These are phyloP conservation scores for Atta cephalotes DNA, from an alignment of 1,140 invertebrate genomes.

Conservation along the genomic window DNA sequence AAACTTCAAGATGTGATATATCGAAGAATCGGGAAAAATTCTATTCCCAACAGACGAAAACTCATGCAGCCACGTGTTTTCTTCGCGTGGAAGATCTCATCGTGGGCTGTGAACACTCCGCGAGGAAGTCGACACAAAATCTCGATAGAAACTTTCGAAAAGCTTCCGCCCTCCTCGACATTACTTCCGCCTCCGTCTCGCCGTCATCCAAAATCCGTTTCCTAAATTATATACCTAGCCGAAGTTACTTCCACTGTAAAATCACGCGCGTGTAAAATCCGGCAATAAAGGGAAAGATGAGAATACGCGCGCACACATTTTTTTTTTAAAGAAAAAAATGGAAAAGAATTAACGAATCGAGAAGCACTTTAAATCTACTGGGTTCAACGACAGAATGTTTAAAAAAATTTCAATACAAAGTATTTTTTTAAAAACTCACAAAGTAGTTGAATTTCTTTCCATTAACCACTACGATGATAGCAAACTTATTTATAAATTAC, in stretches of 20 bases:
- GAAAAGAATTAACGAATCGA: constrained; percentile 28
- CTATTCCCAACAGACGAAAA: constrained; percentile 51
- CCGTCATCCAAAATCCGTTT: constrained; percentile 62
- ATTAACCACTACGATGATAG: background rate
- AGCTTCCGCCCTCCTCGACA: constrained; percentile 45
- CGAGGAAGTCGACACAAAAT: constrained; percentile 54
- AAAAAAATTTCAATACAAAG: constrained; percentile 17
- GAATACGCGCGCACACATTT: background rate
- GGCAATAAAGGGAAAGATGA: constrained; percentile 49
- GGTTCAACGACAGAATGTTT: background rate
- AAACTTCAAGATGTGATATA: constrained; percentile 57
- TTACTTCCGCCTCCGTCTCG: constrained; percentile 52
- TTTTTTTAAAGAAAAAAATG: constrained; percentile 19
- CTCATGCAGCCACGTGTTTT: constrained; percentile 58
- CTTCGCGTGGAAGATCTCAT: constrained; percentile 40
- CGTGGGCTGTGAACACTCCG: constrained; percentile 21
- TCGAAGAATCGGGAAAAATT: constrained; percentile 25
- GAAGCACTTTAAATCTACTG: constrained; percentile 16
- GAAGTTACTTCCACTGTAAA: constrained; percentile 49
- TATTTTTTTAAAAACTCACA: background rate
- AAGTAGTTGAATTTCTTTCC: background rate
- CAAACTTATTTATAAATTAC: background rate
- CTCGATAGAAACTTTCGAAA: constrained; percentile 50
- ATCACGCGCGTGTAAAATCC: constrained; percentile 49
- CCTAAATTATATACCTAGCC: constrained; percentile 58